These are phyloP conservation scores for Perdita meconis DNA, from an alignment of 2,888 invertebrate genomes.

Conservation along the genomic window DNA sequence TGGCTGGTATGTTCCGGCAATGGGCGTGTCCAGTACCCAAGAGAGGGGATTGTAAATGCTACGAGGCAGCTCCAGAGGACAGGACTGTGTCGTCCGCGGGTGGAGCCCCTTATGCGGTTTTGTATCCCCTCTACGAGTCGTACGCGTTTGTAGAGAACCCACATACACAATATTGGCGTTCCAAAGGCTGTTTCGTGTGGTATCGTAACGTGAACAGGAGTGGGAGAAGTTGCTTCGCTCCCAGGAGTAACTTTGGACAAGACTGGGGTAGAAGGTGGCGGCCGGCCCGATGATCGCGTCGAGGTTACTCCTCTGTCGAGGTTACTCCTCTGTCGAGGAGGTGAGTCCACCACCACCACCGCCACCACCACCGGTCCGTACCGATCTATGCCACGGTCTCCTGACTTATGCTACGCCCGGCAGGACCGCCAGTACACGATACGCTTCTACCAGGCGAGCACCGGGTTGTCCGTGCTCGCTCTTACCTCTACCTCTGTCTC, in stretches of 20 bases:
- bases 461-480: conserved; percentile 55
- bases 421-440: conserved; percentile 78
- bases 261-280: conserved; percentile 63
- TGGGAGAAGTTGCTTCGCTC: conserved; percentile 11
- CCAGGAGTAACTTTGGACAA: conserved; percentile 17
- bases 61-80: conserved; percentile 40
- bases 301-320: conserved; percentile 64
- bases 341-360: conserved; percentile 64
- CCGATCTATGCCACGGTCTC: conserved; percentile 71
- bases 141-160: conserved; percentile 5
- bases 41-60: conserved; percentile 52
- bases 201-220: neutral
- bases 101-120: conserved; percentile 21
- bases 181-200: conserved; percentile 15
- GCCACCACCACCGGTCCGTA: conserved; percentile 63
- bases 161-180: conserved; percentile 14
- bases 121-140: conserved; percentile 3
- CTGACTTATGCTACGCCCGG: conserved; percentile 72
- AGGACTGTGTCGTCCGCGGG: conserved; percentile 37
- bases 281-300: conserved; percentile 62
- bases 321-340: conserved; percentile 63
- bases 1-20: conserved; percentile 67
- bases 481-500: conserved; percentile 27
- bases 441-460: conserved; percentile 78
- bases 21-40: conserved; percentile 71